Evolutionary conservation across 2,888 invertebrate genomes (phyloP).

Genomic region (Epirrita christyi): DNA sequence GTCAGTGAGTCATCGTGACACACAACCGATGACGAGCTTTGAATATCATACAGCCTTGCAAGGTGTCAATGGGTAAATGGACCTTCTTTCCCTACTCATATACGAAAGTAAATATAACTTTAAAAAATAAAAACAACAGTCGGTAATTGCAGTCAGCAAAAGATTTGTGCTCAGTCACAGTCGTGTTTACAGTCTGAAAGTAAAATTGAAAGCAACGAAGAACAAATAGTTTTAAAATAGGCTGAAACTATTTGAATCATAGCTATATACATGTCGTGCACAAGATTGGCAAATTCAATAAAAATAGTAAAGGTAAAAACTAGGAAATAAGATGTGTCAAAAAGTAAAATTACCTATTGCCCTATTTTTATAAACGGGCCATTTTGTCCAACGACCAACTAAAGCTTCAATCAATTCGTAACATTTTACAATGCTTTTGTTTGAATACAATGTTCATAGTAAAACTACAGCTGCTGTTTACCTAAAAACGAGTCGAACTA

Average conservation of each 20-base stretch:
- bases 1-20: slow-evolving; percentile 31
- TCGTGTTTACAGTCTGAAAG: too few species aligned
- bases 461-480: slow-evolving; percentile 7
- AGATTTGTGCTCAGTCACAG: too few species aligned
- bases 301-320: slow-evolving; percentile 6
- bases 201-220: too few species aligned
- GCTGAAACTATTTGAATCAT: too few species aligned
- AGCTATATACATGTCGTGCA: background rate
- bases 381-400: background rate
- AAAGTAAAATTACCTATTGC: slow-evolving; percentile 9
- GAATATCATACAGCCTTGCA: slow-evolving; percentile 23
- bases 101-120: background rate
- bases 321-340: background rate
- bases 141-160: too few species aligned
- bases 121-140: slow-evolving; percentile 4
- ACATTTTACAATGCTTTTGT: background rate
- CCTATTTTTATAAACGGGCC: slow-evolving; percentile 4
- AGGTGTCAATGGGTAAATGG: slow-evolving; percentile 25
- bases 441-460: background rate
- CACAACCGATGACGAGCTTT: slow-evolving; percentile 25
- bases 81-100: slow-evolving; percentile 22
- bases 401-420: slow-evolving; percentile 11
- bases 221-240: too few species aligned
- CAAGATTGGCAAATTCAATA: background rate
- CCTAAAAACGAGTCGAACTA: background rate